A percentile compares a stretch with the other conserved stretches of the same genome.
Evolutionary conservation across 2,113 vertebrate species (phyloP).

Genomic region (Beaufortia kweichowensis): DNA sequence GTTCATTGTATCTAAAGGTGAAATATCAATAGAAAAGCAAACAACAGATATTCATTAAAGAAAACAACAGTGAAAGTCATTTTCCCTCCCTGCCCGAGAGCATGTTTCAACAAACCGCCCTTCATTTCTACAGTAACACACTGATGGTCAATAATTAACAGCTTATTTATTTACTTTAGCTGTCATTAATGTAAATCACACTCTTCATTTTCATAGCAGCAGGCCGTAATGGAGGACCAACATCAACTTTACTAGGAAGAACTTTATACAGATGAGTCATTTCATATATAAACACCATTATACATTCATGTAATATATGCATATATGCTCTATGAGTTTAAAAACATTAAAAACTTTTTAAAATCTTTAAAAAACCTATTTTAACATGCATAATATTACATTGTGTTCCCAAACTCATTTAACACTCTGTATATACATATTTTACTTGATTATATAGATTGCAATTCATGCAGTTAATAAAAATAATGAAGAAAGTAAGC

Average conservation of each 20-base stretch:
- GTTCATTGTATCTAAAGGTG: background rate
- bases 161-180: background rate
- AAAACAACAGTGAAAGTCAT: background rate
- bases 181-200: slow-evolving; percentile 6
- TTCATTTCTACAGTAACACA: slow-evolving; percentile 53
- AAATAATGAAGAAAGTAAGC: background rate
- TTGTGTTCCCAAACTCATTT: no score
- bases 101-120: slow-evolving; percentile 3
- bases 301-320: no score
- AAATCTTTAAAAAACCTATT: no score
- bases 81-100: background rate
- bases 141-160: slow-evolving; percentile 71
- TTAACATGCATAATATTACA: no score
- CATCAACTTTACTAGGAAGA: background rate
- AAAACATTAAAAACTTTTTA: no score
- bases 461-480: background rate
- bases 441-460: background rate
- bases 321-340: no score
- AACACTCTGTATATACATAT: no score
- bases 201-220: background rate
- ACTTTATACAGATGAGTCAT: no score
- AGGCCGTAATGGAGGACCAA: background rate
- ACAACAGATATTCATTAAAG: background rate
- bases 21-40: slow-evolving; percentile 11
- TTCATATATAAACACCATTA: no score